These are phyloP conservation scores for Unio delphinus DNA, from an alignment of 2,888 invertebrate genomes.

Conservation along the genomic window DNA sequence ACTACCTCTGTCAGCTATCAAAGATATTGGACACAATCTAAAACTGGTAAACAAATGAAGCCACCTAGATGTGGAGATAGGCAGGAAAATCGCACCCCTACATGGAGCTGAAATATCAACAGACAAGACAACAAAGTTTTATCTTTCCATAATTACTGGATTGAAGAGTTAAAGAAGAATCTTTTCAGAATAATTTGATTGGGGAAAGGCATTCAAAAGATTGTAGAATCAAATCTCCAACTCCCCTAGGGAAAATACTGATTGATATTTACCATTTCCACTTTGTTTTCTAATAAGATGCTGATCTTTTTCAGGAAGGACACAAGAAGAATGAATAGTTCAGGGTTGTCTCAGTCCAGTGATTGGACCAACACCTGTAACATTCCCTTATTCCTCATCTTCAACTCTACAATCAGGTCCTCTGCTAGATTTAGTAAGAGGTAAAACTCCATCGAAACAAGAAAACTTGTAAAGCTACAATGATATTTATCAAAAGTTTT, in stretches of 20 bases:
- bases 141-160: no score
- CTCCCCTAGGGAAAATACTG: no score
- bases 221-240: no score
- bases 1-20: no score
- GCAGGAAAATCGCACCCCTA: no score
- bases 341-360: slow-evolving; percentile 90
- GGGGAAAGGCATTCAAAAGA: background rate
- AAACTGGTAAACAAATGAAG: no score
- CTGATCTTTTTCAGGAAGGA: slow-evolving; percentile 96
- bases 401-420: slow-evolving; percentile 94
- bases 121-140: no score
- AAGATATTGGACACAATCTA: no score
- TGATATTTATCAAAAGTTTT: no score
- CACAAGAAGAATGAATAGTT: slow-evolving; percentile 89
- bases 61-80: no score
- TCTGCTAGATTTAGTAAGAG: slow-evolving; percentile 95
- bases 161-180: no score
- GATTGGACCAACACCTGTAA: slow-evolving; percentile 89
- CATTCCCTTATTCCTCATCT: slow-evolving; percentile 95
- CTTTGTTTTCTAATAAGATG: slow-evolving; percentile 94
- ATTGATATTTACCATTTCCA: slow-evolving; percentile 81
- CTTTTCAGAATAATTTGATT: background rate
- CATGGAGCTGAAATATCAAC: no score
- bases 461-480: background rate
- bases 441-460: slow-evolving; percentile 84